A percentile compares a stretch with the other conserved stretches of the same genome.
These are phyloP conservation scores for Setipinna tenuifilis DNA, from an alignment of 2,797 vertebrate species.

Conservation along the genomic window DNA sequence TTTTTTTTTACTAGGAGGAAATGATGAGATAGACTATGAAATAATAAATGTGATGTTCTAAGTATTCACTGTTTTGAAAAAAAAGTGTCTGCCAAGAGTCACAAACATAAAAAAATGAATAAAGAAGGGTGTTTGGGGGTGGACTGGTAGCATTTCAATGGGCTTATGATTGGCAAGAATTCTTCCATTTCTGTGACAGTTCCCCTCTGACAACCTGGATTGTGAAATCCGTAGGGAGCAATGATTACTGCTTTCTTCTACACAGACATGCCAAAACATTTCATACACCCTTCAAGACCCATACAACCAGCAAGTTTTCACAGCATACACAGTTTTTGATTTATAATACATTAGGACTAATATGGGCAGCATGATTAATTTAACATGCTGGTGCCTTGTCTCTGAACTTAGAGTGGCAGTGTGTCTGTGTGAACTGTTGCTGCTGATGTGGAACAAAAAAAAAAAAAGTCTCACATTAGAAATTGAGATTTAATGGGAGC, in stretches of 20 bases:
- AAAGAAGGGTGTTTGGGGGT: background rate
- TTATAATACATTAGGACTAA: conserved; percentile 4
- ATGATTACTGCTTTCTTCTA: conserved; percentile 1
- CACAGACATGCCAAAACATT: conserved; percentile 4
- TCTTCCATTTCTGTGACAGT: background rate
- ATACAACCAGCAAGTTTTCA: background rate
- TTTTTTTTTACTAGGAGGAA: background rate
- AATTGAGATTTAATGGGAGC: conserved; percentile 17
- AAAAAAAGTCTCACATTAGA: background rate
- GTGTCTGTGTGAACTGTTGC: background rate
- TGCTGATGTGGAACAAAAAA: background rate
- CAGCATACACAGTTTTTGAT: background rate
- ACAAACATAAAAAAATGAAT: background rate
- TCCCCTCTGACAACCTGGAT: conserved; percentile 50
- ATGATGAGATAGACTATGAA: background rate
- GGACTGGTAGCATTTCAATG: conserved; percentile 19
- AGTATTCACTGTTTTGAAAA: no score
- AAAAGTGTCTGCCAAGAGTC: no score
- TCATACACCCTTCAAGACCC: background rate
- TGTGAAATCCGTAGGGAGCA: conserved; percentile 36
- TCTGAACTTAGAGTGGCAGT: background rate
- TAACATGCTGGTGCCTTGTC: background rate
- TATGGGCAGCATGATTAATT: background rate
- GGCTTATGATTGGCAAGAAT: conserved; percentile 45
- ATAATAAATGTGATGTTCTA: no score